These are phyloP conservation scores for Diadegma fenestrale DNA, from an alignment of 2,888 invertebrate genomes.

Conservation along the genomic window DNA sequence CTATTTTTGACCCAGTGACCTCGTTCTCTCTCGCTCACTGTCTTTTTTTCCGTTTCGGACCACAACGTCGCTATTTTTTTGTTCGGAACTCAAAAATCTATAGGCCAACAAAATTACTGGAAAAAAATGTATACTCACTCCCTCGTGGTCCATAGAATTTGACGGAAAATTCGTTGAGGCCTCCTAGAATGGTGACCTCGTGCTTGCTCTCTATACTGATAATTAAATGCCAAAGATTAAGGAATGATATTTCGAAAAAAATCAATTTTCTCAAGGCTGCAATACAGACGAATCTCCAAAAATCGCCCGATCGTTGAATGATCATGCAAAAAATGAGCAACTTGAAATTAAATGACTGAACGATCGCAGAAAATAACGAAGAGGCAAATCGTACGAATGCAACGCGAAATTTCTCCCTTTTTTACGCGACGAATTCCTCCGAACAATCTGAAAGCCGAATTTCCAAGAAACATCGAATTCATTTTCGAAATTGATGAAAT, in stretches of 20 bases:
- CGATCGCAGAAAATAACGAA: background rate
- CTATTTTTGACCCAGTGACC: slow-evolving; percentile 66
- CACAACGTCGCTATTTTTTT: background rate
- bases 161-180: slow-evolving; percentile 99
- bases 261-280: background rate
- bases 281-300: background rate
- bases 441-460: no score
- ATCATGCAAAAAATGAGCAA: background rate
- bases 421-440: no score
- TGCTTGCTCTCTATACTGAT: slow-evolving; percentile 99
- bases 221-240: slow-evolving; percentile 69
- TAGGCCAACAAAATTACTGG: background rate
- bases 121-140: slow-evolving; percentile 88
- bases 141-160: slow-evolving; percentile 99
- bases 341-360: background rate
- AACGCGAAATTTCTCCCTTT: no score
- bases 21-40: slow-evolving; percentile 40
- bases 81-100: background rate
- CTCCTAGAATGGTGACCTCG: slow-evolving; percentile 99
- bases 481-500: no score
- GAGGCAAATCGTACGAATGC: no score
- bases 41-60: background rate
- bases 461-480: no score
- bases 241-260: slow-evolving; percentile 68
- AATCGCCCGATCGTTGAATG: background rate